These are phyloP conservation scores for Drosophila monieri DNA, from an alignment of 2,888 invertebrate species.

Conservation along the genomic window DNA sequence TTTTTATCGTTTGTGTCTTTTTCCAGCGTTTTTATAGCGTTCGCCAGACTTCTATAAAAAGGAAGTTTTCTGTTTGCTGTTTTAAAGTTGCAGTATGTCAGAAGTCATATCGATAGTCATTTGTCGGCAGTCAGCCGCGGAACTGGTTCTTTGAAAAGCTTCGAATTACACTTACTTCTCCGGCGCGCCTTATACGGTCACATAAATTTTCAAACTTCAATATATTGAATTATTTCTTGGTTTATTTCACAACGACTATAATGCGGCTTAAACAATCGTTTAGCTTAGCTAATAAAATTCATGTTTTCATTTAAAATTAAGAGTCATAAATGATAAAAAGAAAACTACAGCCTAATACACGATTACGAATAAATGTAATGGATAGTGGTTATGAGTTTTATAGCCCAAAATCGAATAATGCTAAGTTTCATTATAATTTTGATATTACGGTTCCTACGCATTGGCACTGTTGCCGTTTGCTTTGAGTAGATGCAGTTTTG, in stretches of 20 bases:
- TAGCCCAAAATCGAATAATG: slow-evolving; percentile 54
- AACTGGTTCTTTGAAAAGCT: no score
- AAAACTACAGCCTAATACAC: slow-evolving; percentile 60
- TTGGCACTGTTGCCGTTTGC: slow-evolving; percentile 49
- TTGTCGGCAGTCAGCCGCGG: no score
- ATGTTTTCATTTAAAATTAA: slow-evolving; percentile 63
- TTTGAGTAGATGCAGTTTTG: slow-evolving; percentile 76
- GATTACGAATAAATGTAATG: slow-evolving; percentile 48
- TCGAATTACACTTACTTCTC: no score
- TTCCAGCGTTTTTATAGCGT: no score
- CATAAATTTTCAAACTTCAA: background rate
- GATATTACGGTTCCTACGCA: slow-evolving; percentile 47
- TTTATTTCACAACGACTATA: slow-evolving; percentile 75
- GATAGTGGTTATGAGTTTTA: slow-evolving; percentile 50
- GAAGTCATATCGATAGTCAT: no score
- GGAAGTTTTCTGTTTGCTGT: no score
- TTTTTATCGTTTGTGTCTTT: no score
- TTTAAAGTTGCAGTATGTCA: no score
- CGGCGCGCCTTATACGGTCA: no score
- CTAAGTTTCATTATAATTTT: slow-evolving; percentile 52
- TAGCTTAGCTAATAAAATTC: slow-evolving; percentile 67
- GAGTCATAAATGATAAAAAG: slow-evolving; percentile 55
- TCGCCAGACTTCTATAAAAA: no score
- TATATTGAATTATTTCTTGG: slow-evolving; percentile 24
- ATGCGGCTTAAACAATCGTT: slow-evolving; percentile 63